phyloP scores from a whole-genome alignment of 2,797 vertebrate genomes.

The Oryzias dopingdopingensis region DNA sequence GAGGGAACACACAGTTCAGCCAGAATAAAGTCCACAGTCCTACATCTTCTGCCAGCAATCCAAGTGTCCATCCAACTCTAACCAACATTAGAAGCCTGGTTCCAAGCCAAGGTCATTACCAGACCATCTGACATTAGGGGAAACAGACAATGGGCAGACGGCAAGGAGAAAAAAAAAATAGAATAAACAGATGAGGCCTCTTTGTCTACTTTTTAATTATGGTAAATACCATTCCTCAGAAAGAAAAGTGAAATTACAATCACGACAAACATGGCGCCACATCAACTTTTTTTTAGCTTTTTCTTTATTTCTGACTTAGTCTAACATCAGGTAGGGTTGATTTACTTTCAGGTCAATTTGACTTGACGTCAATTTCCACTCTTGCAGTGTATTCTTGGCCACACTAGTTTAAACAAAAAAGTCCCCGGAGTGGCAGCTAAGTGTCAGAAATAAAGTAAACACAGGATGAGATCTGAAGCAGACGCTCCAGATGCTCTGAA shows the following conservation, averaged over 20 bases:
- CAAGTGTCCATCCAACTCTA: slow-evolving; percentile 41
- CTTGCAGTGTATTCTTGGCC: slow-evolving; percentile 20
- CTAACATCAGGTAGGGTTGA: neutral
- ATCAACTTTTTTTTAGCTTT: slow-evolving; percentile 7
- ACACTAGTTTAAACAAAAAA: slow-evolving; percentile 22
- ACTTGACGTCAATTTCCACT: slow-evolving; percentile 20
- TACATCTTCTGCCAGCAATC: slow-evolving; percentile 40
- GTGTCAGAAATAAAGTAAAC: slow-evolving; percentile 32
- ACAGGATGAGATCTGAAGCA: slow-evolving; percentile 23
- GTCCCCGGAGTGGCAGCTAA: slow-evolving; percentile 25
- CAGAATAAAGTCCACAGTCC: slow-evolving; percentile 30
- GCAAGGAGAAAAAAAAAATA: neutral
- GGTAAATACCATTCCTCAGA: neutral
- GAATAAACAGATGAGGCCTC: slow-evolving; percentile 2
- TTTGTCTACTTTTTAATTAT: slow-evolving; percentile 16
- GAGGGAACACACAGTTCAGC: slow-evolving; percentile 19
- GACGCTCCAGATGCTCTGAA: slow-evolving; percentile 17
- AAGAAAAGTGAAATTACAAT: slow-evolving; percentile 2
- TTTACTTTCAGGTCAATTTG: slow-evolving; percentile 25
- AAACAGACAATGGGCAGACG: slow-evolving; percentile 22
- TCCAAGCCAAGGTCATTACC: slow-evolving; percentile 31
- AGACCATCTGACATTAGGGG: slow-evolving; percentile 16
- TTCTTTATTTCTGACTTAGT: slow-evolving; percentile 2
- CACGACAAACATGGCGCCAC: neutral
- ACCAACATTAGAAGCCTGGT: slow-evolving; percentile 45